These are phyloP conservation scores for Caenorhabditis remanei DNA, from an alignment of 1,140 invertebrate species.

Conservation along the genomic window DNA sequence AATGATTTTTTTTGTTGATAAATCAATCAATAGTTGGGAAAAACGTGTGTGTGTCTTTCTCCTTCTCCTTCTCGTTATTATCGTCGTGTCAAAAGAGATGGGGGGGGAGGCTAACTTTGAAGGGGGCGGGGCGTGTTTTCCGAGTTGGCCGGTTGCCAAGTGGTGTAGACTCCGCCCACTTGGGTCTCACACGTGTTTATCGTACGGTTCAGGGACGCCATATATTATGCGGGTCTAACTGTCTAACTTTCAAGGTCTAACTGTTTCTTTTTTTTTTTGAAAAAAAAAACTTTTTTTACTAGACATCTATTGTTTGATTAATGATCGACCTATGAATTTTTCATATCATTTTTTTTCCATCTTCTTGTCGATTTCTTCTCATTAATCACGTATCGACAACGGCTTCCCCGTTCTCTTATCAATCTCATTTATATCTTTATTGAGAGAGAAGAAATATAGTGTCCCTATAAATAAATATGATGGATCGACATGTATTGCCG, in stretches of 20 bases:
- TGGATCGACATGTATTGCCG: constrained; percentile 4
- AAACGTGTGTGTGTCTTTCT: constrained; percentile 18
- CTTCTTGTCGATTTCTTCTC: neutral
- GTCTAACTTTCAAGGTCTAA: constrained; percentile 42
- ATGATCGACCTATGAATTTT: neutral
- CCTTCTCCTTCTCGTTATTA: neutral
- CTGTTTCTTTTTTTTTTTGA: neutral
- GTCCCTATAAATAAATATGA: too few relatives aligned
- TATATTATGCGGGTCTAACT: too few relatives aligned
- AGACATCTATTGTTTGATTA: neutral
- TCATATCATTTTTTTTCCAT: neutral
- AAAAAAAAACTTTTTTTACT: neutral
- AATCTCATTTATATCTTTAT: neutral
- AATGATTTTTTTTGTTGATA: neutral
- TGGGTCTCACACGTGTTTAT: constrained; percentile 12
- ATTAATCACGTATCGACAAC: neutral
- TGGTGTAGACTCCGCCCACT: constrained; percentile 17
- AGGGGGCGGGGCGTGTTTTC: constrained; percentile 14
- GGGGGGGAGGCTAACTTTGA: constrained; percentile 2
- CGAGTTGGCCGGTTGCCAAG: constrained; percentile 17
- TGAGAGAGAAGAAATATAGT: too few relatives aligned
- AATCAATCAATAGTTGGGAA: constrained; percentile 31
- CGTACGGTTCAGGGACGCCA: constrained; percentile 30
- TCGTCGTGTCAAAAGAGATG: neutral
- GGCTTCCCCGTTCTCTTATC: constrained; percentile 31